phyloP scores from a whole-genome alignment of 2,888 invertebrate species.

The Pachydiplax longipennis region DNA sequence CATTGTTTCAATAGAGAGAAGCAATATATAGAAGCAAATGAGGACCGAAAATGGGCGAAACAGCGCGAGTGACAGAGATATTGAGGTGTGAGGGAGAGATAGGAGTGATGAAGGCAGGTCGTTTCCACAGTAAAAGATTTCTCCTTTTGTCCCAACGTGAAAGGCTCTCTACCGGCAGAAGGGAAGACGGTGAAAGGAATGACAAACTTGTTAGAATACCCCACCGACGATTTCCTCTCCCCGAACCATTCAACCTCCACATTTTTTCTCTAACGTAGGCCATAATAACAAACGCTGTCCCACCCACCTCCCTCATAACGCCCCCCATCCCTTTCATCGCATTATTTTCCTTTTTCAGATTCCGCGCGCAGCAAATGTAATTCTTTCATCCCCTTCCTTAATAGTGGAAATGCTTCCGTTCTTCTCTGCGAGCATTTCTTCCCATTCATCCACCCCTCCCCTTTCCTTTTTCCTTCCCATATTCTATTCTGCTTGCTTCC shows the following conservation, averaged over 20 bases:
- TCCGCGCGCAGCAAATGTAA: slow-evolving; percentile 43
- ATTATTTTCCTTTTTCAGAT: slow-evolving; percentile 43
- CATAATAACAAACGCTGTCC: slow-evolving; percentile 29
- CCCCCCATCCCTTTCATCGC: slow-evolving; percentile 19
- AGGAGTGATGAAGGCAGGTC: neutral
- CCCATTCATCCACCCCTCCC: neutral
- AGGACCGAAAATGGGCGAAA: neutral
- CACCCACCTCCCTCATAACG: slow-evolving; percentile 7
- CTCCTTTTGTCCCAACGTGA: neutral
- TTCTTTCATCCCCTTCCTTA: slow-evolving; percentile 40
- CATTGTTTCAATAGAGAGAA: no score
- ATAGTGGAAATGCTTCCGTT: slow-evolving; percentile 43
- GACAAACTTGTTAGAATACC: slow-evolving; percentile 43
- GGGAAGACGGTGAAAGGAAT: slow-evolving; percentile 38
- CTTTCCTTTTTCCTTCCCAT: neutral
- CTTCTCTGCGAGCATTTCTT: slow-evolving; percentile 1
- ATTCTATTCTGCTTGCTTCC: neutral
- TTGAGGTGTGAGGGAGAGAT: no score
- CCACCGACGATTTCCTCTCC: neutral
- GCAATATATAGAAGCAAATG: no score
- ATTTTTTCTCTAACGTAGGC: neutral
- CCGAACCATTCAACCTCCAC: neutral
- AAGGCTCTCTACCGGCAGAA: neutral
- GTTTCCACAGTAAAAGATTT: slow-evolving; percentile 14
- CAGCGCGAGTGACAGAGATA: neutral